Evolutionary conservation across 92 coral and sea anemone species (phyloP).

Genomic region (Diadumene lineata): DNA sequence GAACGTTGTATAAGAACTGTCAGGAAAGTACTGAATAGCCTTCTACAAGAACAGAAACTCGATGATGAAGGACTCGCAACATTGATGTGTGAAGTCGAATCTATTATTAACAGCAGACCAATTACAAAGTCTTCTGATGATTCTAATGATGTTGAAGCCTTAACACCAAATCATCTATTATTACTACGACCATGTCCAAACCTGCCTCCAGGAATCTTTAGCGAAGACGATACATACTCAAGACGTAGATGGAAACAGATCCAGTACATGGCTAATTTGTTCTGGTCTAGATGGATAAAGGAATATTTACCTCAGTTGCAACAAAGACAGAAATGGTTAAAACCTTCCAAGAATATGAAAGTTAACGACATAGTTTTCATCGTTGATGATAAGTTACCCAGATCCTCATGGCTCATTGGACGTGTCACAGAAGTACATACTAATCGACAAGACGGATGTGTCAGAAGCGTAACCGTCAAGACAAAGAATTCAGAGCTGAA

Average conservation of each 20-base stretch:
- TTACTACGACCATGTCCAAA: slow-evolving; percentile 1
- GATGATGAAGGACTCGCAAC: slow-evolving; percentile 17
- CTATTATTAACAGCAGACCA: slow-evolving; percentile 17
- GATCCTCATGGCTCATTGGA: slow-evolving; percentile 15
- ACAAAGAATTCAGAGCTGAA: not conserved
- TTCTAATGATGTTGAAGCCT: not conserved
- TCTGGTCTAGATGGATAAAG: slow-evolving; percentile 1
- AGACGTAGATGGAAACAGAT: slow-evolving; percentile 3
- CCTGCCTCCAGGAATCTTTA: slow-evolving; percentile 1
- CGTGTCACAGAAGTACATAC: slow-evolving; percentile 6
- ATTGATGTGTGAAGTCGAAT: slow-evolving; percentile 15
- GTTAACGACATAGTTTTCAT: not conserved
- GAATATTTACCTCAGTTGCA: slow-evolving; percentile 5
- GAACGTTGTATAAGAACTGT: slow-evolving; percentile 14
- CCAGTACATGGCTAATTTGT: not conserved
- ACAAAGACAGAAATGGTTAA: slow-evolving; percentile 10
- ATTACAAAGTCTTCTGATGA: slow-evolving; percentile 16
- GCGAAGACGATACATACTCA: slow-evolving; percentile 7
- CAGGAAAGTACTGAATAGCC: slow-evolving; percentile 4
- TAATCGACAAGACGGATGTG: slow-evolving; percentile 1
- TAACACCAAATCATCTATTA: slow-evolving; percentile 4
- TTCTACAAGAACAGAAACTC: not conserved
- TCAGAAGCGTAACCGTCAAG: slow-evolving; percentile 3
- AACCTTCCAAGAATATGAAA: not conserved
- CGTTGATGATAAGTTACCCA: slow-evolving; percentile 11